Evolutionary conservation across 2,113 vertebrate species (phyloP).

Genomic region (Percopsis transmontana): DNA sequence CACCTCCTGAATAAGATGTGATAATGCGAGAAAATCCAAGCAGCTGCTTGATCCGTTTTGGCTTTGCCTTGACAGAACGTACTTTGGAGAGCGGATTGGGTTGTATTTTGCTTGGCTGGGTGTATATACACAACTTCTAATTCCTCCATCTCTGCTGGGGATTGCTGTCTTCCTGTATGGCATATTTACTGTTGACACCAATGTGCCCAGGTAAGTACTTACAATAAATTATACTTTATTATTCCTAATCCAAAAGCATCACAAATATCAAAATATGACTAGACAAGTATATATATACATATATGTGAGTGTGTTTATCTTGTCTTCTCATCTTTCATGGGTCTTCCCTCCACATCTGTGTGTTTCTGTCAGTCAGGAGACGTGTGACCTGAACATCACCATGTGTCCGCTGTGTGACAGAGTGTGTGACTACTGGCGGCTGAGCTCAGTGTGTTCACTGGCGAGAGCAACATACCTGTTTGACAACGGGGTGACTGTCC

Average conservation of each 20-base stretch:
- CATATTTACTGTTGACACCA: slow-evolving; percentile 88
- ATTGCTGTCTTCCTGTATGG: slow-evolving; percentile 97
- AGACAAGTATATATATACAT: no score
- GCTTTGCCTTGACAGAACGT: slow-evolving; percentile 81
- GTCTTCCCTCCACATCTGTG: not conserved
- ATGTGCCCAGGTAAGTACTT: slow-evolving; percentile 89
- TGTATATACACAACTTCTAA: slow-evolving; percentile 94
- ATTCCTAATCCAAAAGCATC: no score
- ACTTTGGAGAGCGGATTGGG: slow-evolving; percentile 98
- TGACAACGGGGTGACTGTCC: slow-evolving; percentile 93
- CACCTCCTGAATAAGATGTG: not conserved
- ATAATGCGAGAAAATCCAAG: not conserved
- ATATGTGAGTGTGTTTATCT: not conserved
- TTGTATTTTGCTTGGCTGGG: slow-evolving; percentile 98
- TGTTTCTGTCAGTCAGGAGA: slow-evolving; percentile 83
- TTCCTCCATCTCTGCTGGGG: slow-evolving; percentile 92
- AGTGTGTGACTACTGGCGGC: slow-evolving; percentile 94
- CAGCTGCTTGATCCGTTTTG: not conserved
- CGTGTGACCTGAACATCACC: slow-evolving; percentile 91
- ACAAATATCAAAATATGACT: no score
- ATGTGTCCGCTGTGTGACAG: slow-evolving; percentile 97
- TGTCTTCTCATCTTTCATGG: not conserved
- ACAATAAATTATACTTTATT: not conserved
- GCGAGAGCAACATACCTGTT: slow-evolving; percentile 92
- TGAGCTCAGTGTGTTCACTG: slow-evolving; percentile 88